Evolutionary conservation across 2,113 vertebrate genomes (phyloP).

Genomic region (Festucalex cinctus): DNA sequence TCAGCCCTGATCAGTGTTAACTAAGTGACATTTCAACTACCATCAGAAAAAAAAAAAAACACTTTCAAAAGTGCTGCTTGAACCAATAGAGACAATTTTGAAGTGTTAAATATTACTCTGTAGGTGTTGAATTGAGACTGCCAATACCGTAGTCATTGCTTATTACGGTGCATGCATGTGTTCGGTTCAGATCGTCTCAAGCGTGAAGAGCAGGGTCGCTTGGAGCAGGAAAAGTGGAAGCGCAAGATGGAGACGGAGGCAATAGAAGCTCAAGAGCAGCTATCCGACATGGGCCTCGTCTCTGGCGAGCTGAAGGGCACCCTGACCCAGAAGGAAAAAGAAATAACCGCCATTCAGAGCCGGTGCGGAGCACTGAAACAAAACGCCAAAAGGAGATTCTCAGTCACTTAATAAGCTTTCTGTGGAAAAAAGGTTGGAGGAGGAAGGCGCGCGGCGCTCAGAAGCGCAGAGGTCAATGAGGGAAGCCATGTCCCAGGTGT

Average conservation of each 20-base stretch:
- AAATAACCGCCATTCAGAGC: conserved; percentile 80
- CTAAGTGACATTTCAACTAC: no score
- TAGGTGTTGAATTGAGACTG: no score
- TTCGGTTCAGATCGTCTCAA: conserved; percentile 80
- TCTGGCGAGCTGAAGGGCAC: conserved; percentile 76
- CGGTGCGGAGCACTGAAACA: conserved; percentile 59
- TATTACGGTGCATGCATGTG: neutral
- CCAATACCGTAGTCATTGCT: no score
- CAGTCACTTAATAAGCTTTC: neutral
- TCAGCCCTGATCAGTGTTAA: no score
- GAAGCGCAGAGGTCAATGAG: conserved; percentile 79
- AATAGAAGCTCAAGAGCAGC: conserved; percentile 84
- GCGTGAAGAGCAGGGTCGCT: conserved; percentile 84
- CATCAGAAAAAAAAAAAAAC: no score
- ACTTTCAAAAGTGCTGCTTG: no score
- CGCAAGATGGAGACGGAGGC: conserved; percentile 83
- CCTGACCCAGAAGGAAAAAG: conserved; percentile 83
- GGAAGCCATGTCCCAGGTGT: conserved; percentile 82
- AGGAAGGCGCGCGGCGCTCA: conserved; percentile 76
- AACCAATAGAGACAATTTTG: no score
- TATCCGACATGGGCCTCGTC: conserved; percentile 79
- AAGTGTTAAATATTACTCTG: no score
- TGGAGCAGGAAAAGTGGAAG: conserved; percentile 87
- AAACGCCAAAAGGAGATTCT: neutral
- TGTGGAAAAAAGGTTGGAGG: conserved; percentile 73